phyloP scores from a whole-genome alignment of 2,888 invertebrate genomes.

The Cabera pusaria region DNA sequence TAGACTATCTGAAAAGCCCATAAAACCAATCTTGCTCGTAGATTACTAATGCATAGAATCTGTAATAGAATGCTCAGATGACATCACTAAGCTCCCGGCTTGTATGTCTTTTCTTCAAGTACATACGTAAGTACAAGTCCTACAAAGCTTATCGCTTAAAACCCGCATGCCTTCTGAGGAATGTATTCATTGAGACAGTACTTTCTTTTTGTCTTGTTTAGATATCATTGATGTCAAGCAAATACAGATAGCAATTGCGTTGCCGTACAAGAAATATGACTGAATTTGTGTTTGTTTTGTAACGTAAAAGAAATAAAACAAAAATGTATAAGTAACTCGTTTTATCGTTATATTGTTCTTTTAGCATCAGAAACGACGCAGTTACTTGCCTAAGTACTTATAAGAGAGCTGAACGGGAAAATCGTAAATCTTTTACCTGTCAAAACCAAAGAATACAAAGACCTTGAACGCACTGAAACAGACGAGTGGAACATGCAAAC shows the following conservation, averaged over 20 bases:
- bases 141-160: slow-evolving; percentile 22
- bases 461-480: slow-evolving; percentile 2
- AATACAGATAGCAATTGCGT: slow-evolving; percentile 15
- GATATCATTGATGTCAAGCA: slow-evolving; percentile 20
- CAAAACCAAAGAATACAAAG: slow-evolving; percentile 1
- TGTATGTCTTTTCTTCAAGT: slow-evolving; percentile 11
- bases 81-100: slow-evolving; percentile 23
- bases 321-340: too few relatives aligned
- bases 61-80: slow-evolving; percentile 20
- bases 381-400: too few relatives aligned
- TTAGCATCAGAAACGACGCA: too few relatives aligned
- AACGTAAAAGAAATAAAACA: too few relatives aligned
- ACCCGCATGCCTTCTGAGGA: slow-evolving; percentile 19
- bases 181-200: slow-evolving; percentile 26
- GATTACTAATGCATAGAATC: slow-evolving; percentile 20
- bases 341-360: too few relatives aligned
- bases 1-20: slow-evolving; percentile 11
- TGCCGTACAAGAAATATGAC: too few relatives aligned
- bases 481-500: slow-evolving; percentile 1
- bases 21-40: slow-evolving; percentile 17
- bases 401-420: too few relatives aligned
- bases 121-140: too few relatives aligned
- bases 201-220: slow-evolving; percentile 27
- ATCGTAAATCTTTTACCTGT: slow-evolving; percentile 3
- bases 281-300: too few relatives aligned